Base-by-base conservation (phyloP, 64 coral and sea anemone species). In the Montipora capricornis region DNA sequence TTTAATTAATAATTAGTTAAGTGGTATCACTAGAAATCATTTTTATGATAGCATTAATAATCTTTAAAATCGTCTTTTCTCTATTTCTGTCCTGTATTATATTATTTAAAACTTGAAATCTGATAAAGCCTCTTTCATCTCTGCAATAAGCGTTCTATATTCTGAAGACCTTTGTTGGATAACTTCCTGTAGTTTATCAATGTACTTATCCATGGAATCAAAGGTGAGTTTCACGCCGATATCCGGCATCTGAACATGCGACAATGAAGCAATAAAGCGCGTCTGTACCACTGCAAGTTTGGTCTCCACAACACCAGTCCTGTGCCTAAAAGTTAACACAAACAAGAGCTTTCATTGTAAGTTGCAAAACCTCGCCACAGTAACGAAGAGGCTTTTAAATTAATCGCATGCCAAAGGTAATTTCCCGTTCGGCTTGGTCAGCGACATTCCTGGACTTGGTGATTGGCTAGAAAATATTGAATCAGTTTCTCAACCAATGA, bases 151-250 rank as follows among this genome's bases (percentile, higher is more conserved):
- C 47, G 74, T 76, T 46, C 77, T 49, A 62, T 94, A 91, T 15
- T 94, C 93, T 1, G 49, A 17, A 22, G 95, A 78, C 22, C 87
- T 80, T 75, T 92, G 87, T 78, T 92, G 66, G 19, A 97, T 97
- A 1, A 94, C 70, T 55, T 94, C 67, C 66, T 97, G 82, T 4
- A 97, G 60, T 19, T 94, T 80, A 44, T 94, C 77, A 61, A 97
- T 82, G 78, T 97, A 97, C 52, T 89, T 88, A 76, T 97, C 92
- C 77, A 97, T 89, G 8, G 92, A 88, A 60, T 97, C 96, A n/a
- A 98, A 98, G 6, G 90, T 98, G 29, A 98, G 84, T 75, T 98
- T 98, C 17, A 98, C 96, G 44, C 88, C 91, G 44, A 98, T 95
- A 83, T 78, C 86, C 4, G 96, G 96, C 22, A 98, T 87, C 71